phyloP scores from a whole-genome alignment of 2,113 vertebrate species.

The Neomonachus schauinslandi region DNA sequence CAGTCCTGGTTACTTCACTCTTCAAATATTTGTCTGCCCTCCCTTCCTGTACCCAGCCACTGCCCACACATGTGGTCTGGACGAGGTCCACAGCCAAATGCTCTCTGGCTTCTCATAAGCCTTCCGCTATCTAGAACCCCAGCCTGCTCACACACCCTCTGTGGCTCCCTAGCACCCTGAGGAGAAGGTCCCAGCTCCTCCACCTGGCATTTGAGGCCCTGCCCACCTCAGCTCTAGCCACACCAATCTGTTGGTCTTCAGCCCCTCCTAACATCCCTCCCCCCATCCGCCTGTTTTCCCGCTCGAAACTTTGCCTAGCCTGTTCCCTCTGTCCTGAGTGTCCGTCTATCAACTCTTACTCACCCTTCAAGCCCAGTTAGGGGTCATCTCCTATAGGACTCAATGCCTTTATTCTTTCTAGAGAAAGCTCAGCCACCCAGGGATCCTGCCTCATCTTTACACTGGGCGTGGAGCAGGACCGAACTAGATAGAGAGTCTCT shows the following conservation, averaged over 20 bases:
- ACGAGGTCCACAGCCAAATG: neutral
- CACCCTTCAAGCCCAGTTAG: neutral
- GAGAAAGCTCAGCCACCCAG: neutral
- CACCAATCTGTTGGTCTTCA: neutral
- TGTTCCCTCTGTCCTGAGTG: neutral
- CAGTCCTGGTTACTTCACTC: neutral
- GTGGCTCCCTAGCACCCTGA: neutral
- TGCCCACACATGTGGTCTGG: neutral
- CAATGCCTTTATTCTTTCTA: neutral
- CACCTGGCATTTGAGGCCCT: neutral
- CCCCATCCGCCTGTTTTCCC: neutral
- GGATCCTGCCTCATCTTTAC: neutral
- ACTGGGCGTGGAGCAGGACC: neutral
- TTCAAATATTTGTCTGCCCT: conserved; percentile 46
- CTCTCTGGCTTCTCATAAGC: neutral
- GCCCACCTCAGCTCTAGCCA: neutral
- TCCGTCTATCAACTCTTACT: neutral
- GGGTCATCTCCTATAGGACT: neutral
- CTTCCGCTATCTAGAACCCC: neutral
- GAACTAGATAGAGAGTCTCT: neutral
- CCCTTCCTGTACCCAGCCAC: neutral
- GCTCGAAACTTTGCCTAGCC: neutral
- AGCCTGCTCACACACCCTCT: neutral
- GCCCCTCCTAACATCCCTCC: neutral
- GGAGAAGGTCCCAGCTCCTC: neutral